A percentile compares a stretch with the other conserved stretches of the same genome.
Conservation (phyloP, 1,140 invertebrate species). For the Drosophila guanche region DNA sequence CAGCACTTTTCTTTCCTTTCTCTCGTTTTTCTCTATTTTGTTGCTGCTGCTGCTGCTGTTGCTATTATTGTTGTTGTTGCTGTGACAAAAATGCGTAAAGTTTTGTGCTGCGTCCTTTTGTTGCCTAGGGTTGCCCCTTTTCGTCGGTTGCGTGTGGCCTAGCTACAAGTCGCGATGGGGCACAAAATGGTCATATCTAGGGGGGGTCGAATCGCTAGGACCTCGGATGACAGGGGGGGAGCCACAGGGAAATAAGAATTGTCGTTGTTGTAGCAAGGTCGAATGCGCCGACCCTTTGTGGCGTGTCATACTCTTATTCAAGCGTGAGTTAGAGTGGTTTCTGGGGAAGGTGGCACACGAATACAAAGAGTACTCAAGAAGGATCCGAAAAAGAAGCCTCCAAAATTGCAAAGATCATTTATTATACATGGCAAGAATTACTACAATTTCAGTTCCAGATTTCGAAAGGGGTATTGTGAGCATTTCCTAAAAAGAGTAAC, state of each 20-base stretch:
- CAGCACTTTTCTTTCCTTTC: slow-evolving; percentile 43
- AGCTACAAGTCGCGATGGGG: slow-evolving; percentile 63
- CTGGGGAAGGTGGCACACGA: no score
- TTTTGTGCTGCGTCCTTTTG: slow-evolving; percentile 48
- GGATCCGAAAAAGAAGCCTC: no score
- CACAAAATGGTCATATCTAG: slow-evolving; percentile 33
- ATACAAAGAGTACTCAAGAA: no score
- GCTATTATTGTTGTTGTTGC: slow-evolving; percentile 26
- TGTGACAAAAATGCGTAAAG: slow-evolving; percentile 65
- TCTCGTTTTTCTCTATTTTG: not conserved
- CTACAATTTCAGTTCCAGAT: not conserved
- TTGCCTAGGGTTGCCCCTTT: slow-evolving; percentile 32
- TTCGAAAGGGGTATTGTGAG: not conserved
- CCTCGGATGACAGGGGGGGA: no score
- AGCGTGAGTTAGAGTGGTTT: not conserved
- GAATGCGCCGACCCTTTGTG: slow-evolving; percentile 23
- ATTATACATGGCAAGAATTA: not conserved
- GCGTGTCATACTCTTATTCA: slow-evolving; percentile 19
- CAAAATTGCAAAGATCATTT: no score
- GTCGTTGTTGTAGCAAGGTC: slow-evolving; percentile 45
- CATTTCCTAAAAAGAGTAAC: slow-evolving; percentile 29
- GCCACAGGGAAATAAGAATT: slow-evolving; percentile 18
- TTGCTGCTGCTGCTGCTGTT: slow-evolving; percentile 3
- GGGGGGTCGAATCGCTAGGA: slow-evolving; percentile 7
- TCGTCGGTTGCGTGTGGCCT: slow-evolving; percentile 43